phyloP scores from a whole-genome alignment of 2,888 invertebrate genomes.

The Brachyopa scutellaris region DNA sequence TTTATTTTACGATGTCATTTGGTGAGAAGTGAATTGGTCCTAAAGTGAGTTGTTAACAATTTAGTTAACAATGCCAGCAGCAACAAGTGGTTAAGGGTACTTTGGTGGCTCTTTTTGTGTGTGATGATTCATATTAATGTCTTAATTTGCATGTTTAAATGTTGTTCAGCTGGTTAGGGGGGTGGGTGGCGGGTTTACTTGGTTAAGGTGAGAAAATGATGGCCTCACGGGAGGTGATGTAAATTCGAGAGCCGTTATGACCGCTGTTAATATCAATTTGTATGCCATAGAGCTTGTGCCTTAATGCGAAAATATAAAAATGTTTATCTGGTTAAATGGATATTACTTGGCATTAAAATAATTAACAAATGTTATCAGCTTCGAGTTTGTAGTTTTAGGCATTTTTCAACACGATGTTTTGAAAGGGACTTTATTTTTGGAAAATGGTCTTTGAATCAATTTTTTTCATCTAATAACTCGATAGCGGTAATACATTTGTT shows the following conservation, averaged over 20 bases:
- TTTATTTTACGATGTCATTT: constrained; percentile 59
- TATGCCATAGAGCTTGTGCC: constrained; percentile 30
- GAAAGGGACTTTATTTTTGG: too few species aligned
- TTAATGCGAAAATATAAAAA: constrained; percentile 9
- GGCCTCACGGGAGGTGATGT: constrained; percentile 19
- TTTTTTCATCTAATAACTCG: too few species aligned
- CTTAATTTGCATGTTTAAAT: constrained; percentile 67
- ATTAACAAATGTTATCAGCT: constrained; percentile 4
- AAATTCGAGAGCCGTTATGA: constrained; percentile 43
- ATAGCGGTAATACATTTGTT: too few species aligned
- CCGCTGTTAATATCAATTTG: constrained; percentile 62
- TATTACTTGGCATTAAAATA: constrained; percentile 7
- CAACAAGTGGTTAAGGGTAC: constrained; percentile 52
- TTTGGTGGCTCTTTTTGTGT: neutral
- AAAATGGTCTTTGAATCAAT: too few species aligned
- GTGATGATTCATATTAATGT: constrained; percentile 61
- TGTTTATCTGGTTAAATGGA: constrained; percentile 18
- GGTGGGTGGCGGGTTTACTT: too few species aligned
- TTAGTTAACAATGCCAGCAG: constrained; percentile 50
- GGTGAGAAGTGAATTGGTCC: constrained; percentile 62
- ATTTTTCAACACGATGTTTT: too few species aligned
- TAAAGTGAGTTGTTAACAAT: constrained; percentile 71
- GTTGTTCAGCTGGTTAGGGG: constrained; percentile 16
- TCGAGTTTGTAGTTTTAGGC: too few species aligned
- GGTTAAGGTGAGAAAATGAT: constrained; percentile 32